A percentile compares a stretch with the other conserved stretches of the same genome.
phyloP scores from a whole-genome alignment of 2,888 invertebrate genomes.

The Lymantria monacha region DNA sequence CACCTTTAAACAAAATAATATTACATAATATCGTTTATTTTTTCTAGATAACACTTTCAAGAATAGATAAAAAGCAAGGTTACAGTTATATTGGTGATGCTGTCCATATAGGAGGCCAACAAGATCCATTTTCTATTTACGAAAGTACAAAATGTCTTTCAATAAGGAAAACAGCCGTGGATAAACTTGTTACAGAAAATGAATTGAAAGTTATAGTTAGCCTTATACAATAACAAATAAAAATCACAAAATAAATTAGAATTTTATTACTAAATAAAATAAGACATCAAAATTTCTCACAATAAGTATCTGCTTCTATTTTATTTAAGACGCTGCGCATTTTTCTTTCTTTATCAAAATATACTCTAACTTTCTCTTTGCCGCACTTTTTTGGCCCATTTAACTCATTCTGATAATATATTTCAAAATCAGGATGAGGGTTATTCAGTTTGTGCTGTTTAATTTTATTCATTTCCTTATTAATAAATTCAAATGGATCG shows the following conservation, averaged over 20 bases:
- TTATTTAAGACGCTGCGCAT: constrained; percentile 34
- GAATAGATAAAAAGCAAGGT: constrained; percentile 35
- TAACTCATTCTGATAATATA: constrained; percentile 56
- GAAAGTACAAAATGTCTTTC: constrained; percentile 36
- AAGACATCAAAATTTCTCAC: constrained; percentile 33
- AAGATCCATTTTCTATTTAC: constrained; percentile 31
- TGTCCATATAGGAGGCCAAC: constrained; percentile 37
- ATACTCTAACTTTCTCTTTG: constrained; percentile 61
- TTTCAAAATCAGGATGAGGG: constrained; percentile 52
- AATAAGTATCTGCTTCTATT: constrained; percentile 40
- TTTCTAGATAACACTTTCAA: constrained; percentile 33
- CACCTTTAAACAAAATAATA: too few relatives aligned
- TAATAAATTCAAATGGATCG: constrained; percentile 1
- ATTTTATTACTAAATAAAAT: constrained; percentile 22
- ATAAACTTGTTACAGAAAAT: constrained; percentile 25
- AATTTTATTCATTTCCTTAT: constrained; percentile 4
- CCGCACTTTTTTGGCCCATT: constrained; percentile 47
- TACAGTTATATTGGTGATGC: constrained; percentile 44
- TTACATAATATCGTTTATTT: not conserved
- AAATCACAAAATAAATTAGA: constrained; percentile 1
- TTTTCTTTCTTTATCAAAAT: constrained; percentile 54
- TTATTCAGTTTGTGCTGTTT: constrained; percentile 26
- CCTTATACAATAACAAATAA: constrained; percentile 31
- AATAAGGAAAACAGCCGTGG: constrained; percentile 30
- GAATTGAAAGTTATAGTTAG: constrained; percentile 35